Base-by-base conservation (phyloP, 2,113 vertebrate species). In the Xenopus borealis region DNA sequence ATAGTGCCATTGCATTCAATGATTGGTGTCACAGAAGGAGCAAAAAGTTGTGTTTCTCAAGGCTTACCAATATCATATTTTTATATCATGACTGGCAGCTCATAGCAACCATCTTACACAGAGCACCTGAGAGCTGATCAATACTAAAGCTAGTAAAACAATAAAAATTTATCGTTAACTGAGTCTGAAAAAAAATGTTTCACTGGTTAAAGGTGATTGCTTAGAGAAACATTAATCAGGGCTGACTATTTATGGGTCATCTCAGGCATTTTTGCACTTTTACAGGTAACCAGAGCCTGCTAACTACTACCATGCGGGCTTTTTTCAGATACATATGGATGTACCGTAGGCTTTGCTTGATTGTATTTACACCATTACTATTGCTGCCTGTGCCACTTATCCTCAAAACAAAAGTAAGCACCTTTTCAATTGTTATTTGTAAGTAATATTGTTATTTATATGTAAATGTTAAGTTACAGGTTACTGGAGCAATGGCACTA, bases 151-250 rank as follows among this genome's bases (percentile, higher is more conserved):
- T 81, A 81, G 79, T 89, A 88, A 92, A 91, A 87, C 87, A 87
- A 91, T 93, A 90, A 91, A 87, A 88, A 87, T 93, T 93, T 91
- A 91, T 89, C 88, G 90, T 91, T 91, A 91, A 92, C 92, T 86
- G 62, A 66, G 17, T 61, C 79, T 85, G 80, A 81, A 78, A 74
- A n/a, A 27, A 80, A 62, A 78, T 85, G 82, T 83, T 84, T 79
- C 80, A 88, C 83, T 86, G 87, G 82, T 81, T 89, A 85, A 88
- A 92, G 89, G 88, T 86, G 83, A 84, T 84, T 80, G 78, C 74
- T 83, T 90, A 75, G 93, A 89, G 86, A 94, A 94, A 93, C 85
- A 94, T 94, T 94, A 94, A 92, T 90, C 91, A 82, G 80, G 81
- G 78, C 72, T 69, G 85, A 79, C 80, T 94, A 94, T 87, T 92